A percentile compares a stretch with the other conserved stretches of the same genome.
Evolutionary conservation across 2,113 vertebrate genomes (phyloP).

Genomic region (Odontophorus gujanensis): DNA sequence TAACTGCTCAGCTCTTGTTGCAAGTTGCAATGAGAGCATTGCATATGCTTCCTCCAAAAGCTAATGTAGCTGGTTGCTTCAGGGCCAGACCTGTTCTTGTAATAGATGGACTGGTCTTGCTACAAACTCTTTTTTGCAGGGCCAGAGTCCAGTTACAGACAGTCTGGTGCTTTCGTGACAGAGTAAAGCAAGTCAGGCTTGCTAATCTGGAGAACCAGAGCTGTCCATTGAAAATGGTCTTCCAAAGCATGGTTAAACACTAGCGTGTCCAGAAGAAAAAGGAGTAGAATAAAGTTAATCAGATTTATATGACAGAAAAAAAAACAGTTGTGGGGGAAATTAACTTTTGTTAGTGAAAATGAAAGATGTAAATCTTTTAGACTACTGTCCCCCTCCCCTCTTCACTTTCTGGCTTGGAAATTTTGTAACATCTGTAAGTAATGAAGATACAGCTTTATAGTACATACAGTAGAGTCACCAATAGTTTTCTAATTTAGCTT

Average conservation of each 20-base stretch:
- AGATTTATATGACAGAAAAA: conserved; percentile 19
- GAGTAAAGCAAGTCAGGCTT: conserved; percentile 2
- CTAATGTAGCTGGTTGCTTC: conserved; percentile 5
- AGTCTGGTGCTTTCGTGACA: conserved; percentile 35
- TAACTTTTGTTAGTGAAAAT: conserved; percentile 2
- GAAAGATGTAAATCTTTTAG: not conserved
- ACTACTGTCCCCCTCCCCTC: not conserved
- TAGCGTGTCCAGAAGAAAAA: conserved; percentile 1
- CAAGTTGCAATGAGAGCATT: conserved; percentile 5
- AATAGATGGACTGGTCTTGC: not conserved
- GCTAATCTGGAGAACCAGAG: conserved; percentile 39
- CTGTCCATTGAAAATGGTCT: conserved; percentile 54
- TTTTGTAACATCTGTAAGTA: conserved; percentile 68
- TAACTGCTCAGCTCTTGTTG: conserved; percentile 7
- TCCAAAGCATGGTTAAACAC: conserved; percentile 49
- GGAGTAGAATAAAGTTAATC: not conserved
- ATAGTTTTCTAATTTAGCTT: conserved; percentile 67
- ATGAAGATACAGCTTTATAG: conserved; percentile 59
- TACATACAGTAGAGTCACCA: conserved; percentile 46
- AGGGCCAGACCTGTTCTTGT: not conserved
- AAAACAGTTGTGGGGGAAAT: not conserved
- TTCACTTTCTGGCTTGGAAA: conserved; percentile 35
- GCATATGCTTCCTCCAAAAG: not conserved
- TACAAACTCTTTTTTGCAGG: not conserved
- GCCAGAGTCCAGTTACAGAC: not conserved